A percentile compares a stretch with the other conserved stretches of the same genome.
Conservation (phyloP, 2,113 vertebrate species). For the Capreolus pygargus region DNA sequence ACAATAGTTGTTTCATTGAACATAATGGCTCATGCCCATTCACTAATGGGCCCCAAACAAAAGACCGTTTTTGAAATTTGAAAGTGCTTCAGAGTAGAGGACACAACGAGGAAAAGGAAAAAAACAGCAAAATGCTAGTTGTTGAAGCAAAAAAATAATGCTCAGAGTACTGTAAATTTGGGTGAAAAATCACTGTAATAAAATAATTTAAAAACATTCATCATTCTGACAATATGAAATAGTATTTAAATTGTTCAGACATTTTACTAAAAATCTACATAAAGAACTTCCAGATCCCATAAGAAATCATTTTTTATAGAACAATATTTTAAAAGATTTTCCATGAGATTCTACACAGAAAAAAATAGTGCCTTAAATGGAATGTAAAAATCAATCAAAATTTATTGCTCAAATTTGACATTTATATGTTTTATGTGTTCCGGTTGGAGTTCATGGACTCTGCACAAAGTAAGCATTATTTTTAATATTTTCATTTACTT, state of each 20-base stretch:
- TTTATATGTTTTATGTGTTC: constrained; percentile 69
- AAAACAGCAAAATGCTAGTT: constrained; percentile 27
- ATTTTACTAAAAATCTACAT: constrained; percentile 53
- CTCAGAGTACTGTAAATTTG: constrained; percentile 28
- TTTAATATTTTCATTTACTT: constrained; percentile 65
- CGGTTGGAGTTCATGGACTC: constrained; percentile 59
- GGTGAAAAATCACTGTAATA: constrained; percentile 59
- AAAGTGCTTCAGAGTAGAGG: constrained; percentile 31
- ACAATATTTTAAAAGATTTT: constrained; percentile 67
- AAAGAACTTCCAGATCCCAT: constrained; percentile 42
- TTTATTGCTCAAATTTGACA: constrained; percentile 62
- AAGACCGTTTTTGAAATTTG: constrained; percentile 23
- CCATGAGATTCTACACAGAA: constrained; percentile 50
- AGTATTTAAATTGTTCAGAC: constrained; percentile 62
- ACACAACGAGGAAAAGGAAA: constrained; percentile 24
- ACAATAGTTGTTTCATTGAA: constrained; percentile 60
- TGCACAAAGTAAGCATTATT: constrained; percentile 70
- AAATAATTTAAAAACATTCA: constrained; percentile 1
- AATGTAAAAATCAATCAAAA: constrained; percentile 74
- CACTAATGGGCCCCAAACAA: constrained; percentile 14
- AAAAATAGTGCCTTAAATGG: constrained; percentile 48
- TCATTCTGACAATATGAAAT: constrained; percentile 63
- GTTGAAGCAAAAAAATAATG: constrained; percentile 22
- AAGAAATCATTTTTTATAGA: constrained; percentile 69
- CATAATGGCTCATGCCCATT: neutral